phyloP scores from a whole-genome alignment of 2,888 invertebrate species.

The Cantharis nigra region DNA sequence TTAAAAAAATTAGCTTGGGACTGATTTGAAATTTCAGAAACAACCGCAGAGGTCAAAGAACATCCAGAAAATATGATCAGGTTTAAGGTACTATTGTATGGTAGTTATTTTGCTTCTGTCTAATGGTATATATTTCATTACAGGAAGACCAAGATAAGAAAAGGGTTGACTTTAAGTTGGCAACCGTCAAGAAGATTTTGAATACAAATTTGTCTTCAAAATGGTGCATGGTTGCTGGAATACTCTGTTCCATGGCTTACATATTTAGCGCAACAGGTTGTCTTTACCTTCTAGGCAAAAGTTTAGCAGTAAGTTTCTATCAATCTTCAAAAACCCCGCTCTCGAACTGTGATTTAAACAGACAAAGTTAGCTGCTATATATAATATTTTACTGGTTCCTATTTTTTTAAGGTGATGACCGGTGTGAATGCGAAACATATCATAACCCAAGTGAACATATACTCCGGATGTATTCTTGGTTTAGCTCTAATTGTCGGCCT shows the following conservation, averaged over 20 bases:
- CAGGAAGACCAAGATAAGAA: neutral
- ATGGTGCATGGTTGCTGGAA: neutral
- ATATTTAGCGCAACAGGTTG: neutral
- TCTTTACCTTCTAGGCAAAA: neutral
- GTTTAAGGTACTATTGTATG: neutral
- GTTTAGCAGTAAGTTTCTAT: neutral
- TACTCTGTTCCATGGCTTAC: neutral
- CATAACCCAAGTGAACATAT: neutral
- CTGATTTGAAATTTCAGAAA: too few species aligned
- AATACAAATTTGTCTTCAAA: neutral
- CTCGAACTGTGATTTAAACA: too few species aligned
- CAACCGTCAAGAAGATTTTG: neutral
- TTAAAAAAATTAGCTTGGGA: too few species aligned
- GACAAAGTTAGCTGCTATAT: neutral
- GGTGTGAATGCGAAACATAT: neutral
- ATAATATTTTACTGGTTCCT: neutral
- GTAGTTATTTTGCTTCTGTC: neutral
- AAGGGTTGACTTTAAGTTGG: neutral
- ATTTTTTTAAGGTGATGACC: neutral
- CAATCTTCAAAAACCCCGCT: too few species aligned
- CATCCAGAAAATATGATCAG: neutral
- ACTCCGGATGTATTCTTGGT: neutral
- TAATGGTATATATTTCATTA: neutral
- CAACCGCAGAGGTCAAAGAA: neutral
- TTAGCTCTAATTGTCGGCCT: neutral